Conservation (phyloP, 2,888 invertebrate genomes). For the Aleiodes testaceus region DNA sequence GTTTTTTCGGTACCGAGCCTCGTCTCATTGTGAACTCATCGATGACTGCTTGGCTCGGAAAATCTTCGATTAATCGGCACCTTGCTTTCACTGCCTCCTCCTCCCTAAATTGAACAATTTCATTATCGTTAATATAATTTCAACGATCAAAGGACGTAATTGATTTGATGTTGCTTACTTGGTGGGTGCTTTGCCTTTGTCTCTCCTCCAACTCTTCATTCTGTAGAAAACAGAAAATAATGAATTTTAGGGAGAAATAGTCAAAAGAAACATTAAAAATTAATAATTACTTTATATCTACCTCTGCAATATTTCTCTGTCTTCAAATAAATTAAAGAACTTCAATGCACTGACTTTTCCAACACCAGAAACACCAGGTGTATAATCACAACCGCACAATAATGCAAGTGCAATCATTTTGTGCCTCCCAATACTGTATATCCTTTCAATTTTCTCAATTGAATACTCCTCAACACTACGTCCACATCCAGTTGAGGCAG, state of each 20-base stretch:
- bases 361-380: conserved; percentile 83
- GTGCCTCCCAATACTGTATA: conserved; percentile 84
- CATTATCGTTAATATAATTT: neutral
- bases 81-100: conserved; percentile 79
- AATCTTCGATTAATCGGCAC: conserved; percentile 78
- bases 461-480: conserved; percentile 86
- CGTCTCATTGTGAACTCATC: conserved; percentile 81
- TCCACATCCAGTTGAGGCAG: conserved; percentile 79
- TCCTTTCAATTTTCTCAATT: conserved; percentile 78
- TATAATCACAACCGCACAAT: conserved; percentile 91
- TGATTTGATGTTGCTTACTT: neutral
- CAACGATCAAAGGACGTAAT: too few species aligned
- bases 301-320: conserved; percentile 80
- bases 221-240: conserved; percentile 65
- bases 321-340: conserved; percentile 78
- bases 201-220: conserved; percentile 79
- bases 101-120: conserved; percentile 73
- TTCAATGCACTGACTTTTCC: conserved; percentile 87
- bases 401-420: conserved; percentile 90
- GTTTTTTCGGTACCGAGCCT: conserved; percentile 73
- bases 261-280: too few species aligned
- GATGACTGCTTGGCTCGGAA: conserved; percentile 84
- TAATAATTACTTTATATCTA: too few species aligned
- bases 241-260: neutral
- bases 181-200: conserved; percentile 57